Evolutionary conservation across 2,113 vertebrate genomes (phyloP).

Genomic region (Callithrix jacchus): DNA sequence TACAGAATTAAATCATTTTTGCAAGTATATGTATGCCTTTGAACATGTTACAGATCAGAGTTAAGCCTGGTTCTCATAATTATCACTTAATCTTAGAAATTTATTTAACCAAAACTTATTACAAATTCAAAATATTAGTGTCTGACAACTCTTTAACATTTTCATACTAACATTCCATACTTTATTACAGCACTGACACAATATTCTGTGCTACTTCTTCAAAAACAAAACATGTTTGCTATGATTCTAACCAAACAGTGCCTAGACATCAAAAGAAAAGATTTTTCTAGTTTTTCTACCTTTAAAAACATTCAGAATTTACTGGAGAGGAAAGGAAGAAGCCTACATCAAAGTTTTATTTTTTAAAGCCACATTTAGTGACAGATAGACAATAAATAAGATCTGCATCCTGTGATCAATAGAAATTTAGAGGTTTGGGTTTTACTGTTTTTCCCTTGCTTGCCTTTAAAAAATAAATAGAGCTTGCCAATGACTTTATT

Average conservation of each 20-base stretch:
- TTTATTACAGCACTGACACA: slow-evolving; percentile 11
- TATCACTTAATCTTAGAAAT: slow-evolving; percentile 37
- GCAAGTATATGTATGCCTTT: slow-evolving; percentile 4
- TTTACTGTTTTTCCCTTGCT: slow-evolving; percentile 51
- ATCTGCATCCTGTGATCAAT: slow-evolving; percentile 46
- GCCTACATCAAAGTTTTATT: slow-evolving; percentile 48
- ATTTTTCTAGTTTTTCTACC: slow-evolving; percentile 5
- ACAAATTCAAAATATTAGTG: slow-evolving; percentile 11
- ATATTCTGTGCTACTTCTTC: background rate
- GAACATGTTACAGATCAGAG: background rate
- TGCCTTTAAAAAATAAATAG: slow-evolving; percentile 57
- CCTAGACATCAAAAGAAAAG: slow-evolving; percentile 47
- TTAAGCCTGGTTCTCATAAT: background rate
- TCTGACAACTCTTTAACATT: slow-evolving; percentile 19
- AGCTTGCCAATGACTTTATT: slow-evolving; percentile 32
- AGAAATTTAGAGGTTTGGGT: slow-evolving; percentile 34
- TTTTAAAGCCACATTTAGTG: slow-evolving; percentile 48
- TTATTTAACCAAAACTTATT: background rate
- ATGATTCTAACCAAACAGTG: slow-evolving; percentile 51
- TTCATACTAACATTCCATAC: background rate
- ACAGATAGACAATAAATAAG: slow-evolving; percentile 53
- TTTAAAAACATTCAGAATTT: slow-evolving; percentile 57
- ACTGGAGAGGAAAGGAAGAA: background rate
- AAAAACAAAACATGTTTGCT: slow-evolving; percentile 59
- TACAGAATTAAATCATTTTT: slow-evolving; percentile 39